Evolutionary conservation across 1,140 invertebrate species (phyloP).

Genomic region (Polyergus mexicanus): DNA sequence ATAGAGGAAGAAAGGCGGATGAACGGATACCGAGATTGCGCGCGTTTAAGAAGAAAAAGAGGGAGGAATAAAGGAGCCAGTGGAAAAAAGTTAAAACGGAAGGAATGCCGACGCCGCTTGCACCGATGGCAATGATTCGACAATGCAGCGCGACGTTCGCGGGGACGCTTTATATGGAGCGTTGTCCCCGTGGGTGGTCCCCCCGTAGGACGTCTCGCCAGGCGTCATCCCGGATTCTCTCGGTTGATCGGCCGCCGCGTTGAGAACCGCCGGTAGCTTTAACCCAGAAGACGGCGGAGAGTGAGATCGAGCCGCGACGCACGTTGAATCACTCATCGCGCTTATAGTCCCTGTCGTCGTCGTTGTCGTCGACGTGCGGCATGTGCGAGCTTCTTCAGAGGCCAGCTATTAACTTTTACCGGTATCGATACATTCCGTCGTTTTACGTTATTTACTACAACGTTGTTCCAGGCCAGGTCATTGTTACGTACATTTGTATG

Average conservation of each 20-base stretch:
- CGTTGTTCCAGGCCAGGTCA: slow-evolving; percentile 71
- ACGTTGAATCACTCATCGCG: slow-evolving; percentile 83
- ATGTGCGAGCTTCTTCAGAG: slow-evolving; percentile 70
- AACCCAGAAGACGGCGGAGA: slow-evolving; percentile 73
- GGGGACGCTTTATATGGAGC: slow-evolving; percentile 84
- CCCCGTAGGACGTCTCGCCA: slow-evolving; percentile 77
- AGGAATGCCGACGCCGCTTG: slow-evolving; percentile 75
- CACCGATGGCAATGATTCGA: slow-evolving; percentile 77
- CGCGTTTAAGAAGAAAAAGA: slow-evolving; percentile 69
- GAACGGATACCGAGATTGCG: slow-evolving; percentile 64
- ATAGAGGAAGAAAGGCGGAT: slow-evolving; percentile 59
- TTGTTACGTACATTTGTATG: slow-evolving; percentile 50
- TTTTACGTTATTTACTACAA: slow-evolving; percentile 81
- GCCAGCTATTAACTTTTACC: slow-evolving; percentile 81
- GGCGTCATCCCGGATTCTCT: slow-evolving; percentile 76
- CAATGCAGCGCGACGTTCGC: slow-evolving; percentile 74
- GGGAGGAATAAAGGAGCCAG: slow-evolving; percentile 73
- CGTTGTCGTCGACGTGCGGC: slow-evolving; percentile 57
- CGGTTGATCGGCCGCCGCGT: slow-evolving; percentile 71
- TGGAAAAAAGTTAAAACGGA: slow-evolving; percentile 77
- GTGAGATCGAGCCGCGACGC: slow-evolving; percentile 79
- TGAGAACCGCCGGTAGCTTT: slow-evolving; percentile 78
- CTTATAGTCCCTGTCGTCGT: slow-evolving; percentile 59
- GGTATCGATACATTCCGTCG: slow-evolving; percentile 64
- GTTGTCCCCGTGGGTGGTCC: slow-evolving; percentile 85